phyloP scores from a whole-genome alignment of 1,140 invertebrate genomes.

The Thaumatotibia leucotreta region DNA sequence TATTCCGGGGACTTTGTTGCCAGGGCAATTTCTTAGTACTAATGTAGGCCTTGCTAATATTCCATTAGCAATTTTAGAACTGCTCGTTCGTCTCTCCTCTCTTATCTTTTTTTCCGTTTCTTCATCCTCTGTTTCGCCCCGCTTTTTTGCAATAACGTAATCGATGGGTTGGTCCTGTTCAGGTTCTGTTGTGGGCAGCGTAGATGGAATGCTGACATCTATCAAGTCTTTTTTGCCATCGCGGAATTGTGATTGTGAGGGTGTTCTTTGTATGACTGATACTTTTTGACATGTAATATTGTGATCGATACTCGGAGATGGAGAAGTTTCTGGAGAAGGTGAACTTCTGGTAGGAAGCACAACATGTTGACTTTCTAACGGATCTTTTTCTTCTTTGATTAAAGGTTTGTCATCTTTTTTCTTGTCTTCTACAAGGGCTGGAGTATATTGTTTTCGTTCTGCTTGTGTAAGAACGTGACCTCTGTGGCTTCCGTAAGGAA shows the following conservation, averaged over 20 bases:
- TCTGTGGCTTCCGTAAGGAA: constrained; percentile 83
- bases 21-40: constrained; percentile 69
- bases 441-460: constrained; percentile 87
- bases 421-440: constrained; percentile 73
- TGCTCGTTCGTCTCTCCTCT: constrained; percentile 78
- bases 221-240: constrained; percentile 75
- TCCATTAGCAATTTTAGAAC: constrained; percentile 78
- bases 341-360: constrained; percentile 68
- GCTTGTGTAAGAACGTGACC: constrained; percentile 85
- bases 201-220: constrained; percentile 70
- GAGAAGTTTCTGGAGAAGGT: constrained; percentile 67
- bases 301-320: constrained; percentile 67
- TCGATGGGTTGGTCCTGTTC: constrained; percentile 91
- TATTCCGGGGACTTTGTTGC: constrained; percentile 77
- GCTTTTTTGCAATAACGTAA: constrained; percentile 89
- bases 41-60: constrained; percentile 70
- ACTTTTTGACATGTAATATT: constrained; percentile 80
- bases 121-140: constrained; percentile 81
- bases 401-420: constrained; percentile 64
- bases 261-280: constrained; percentile 90
- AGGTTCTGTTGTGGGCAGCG: constrained; percentile 73
- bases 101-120: constrained; percentile 78
- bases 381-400: constrained; percentile 67
- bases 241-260: constrained; percentile 77
- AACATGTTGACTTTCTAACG: constrained; percentile 56